These are phyloP conservation scores for Bruchidius siliquastri DNA, from an alignment of 2,888 invertebrate species.

Conservation along the genomic window DNA sequence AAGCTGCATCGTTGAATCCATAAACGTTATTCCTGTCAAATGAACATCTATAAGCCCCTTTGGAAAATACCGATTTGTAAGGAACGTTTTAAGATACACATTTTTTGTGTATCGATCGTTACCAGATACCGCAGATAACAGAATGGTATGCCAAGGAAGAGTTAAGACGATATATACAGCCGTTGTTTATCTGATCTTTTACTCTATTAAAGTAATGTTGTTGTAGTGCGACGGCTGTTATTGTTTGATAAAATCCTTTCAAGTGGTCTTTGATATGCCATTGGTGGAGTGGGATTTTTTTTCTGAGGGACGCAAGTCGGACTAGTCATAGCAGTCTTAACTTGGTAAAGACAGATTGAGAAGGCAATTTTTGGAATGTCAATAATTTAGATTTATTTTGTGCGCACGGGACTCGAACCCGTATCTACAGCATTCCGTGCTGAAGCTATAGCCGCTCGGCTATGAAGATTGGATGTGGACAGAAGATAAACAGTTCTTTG, in stretches of 20 bases:
- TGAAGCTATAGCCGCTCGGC: no score
- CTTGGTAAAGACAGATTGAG: no score
- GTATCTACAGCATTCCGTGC: no score
- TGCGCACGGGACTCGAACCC: no score
- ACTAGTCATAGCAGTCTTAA: no score
- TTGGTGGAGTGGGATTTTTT: background rate
- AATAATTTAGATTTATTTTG: no score
- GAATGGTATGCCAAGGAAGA: constrained; percentile 20
- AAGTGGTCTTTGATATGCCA: constrained; percentile 10
- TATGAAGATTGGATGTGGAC: no score
- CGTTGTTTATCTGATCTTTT: constrained; percentile 33
- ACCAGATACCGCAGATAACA: constrained; percentile 11
- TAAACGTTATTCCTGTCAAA: constrained; percentile 21
- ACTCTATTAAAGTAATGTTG: constrained; percentile 33
- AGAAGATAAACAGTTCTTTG: no score
- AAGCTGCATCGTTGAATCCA: background rate
- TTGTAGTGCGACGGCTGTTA: constrained; percentile 30
- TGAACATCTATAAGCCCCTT: constrained; percentile 25
- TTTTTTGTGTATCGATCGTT: constrained; percentile 28
- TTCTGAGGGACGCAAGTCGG: background rate
- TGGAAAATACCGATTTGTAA: constrained; percentile 44
- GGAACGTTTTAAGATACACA: constrained; percentile 41
- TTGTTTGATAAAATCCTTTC: constrained; percentile 26
- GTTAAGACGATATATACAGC: constrained; percentile 24
- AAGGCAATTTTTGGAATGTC: no score